A percentile compares a stretch with the other conserved stretches of the same genome.
Evolutionary conservation across 2,797 vertebrate genomes (phyloP).

Genomic region (Labroides dimidiatus): DNA sequence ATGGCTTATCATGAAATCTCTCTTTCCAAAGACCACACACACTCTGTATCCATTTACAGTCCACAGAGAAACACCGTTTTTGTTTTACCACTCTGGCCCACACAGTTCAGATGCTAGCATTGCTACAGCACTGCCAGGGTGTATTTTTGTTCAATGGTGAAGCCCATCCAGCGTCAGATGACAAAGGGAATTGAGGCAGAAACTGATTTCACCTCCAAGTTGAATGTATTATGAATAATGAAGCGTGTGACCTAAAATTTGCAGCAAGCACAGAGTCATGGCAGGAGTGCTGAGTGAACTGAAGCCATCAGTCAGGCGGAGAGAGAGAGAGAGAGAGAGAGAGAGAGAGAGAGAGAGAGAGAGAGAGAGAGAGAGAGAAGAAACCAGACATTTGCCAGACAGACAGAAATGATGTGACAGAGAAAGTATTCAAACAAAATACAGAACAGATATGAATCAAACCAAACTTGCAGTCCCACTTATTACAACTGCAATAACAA

Average conservation of each 20-base stretch:
- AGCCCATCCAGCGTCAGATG: conserved; percentile 44
- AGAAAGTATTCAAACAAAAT: conserved; percentile 12
- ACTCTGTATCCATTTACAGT: not conserved
- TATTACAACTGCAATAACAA: conserved; percentile 12
- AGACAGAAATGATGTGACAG: conserved; percentile 5
- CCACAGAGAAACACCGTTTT: not conserved
- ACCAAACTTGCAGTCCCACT: conserved; percentile 5
- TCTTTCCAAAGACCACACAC: not conserved
- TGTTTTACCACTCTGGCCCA: conserved; percentile 7
- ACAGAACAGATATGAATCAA: conserved; percentile 27
- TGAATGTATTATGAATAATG: conserved; percentile 66
- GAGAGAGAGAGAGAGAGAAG: conserved; percentile 16
- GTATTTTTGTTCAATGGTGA: conserved; percentile 13
- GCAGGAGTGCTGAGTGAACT: conserved; percentile 63
- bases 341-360: conserved; percentile 12
- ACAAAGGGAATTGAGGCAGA: conserved; percentile 53
- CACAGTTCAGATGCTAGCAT: conserved; percentile 7
- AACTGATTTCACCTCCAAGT: conserved; percentile 63
- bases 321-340: conserved; percentile 11
- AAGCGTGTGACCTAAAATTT: conserved; percentile 73
- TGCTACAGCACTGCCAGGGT: conserved; percentile 10
- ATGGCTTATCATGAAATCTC: not conserved
- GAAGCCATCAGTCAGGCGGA: conserved; percentile 29
- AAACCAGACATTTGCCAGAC: not conserved
- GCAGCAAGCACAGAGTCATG: conserved; percentile 44